Evolutionary conservation across 2,797 vertebrate genomes (phyloP), one percentile per base, ranked within the genome.

Genomic region (Chlorospingus semifuscus): DNA sequence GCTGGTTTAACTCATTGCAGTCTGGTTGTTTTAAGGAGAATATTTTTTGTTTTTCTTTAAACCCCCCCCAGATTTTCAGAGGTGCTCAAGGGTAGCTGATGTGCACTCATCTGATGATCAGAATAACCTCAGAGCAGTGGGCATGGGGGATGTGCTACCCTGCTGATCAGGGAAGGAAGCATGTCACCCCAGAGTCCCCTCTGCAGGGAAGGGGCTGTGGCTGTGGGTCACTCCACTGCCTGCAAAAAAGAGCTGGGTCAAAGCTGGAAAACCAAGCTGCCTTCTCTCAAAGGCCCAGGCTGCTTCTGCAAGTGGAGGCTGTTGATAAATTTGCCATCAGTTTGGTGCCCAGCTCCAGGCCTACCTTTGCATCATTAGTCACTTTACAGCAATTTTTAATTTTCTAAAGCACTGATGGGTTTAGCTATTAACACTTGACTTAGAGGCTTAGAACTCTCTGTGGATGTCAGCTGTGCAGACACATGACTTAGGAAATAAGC

Each of bases 391-490:
- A 37, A 2, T 69, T 94, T 87, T 76, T 47, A 50, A 74, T 93
- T 94, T 79, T 76, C 63, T 60, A 29, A 89, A 88, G 90, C 72
- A 71, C 42, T 27, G 56, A 23, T 83, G 74, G 79, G 30, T 95
- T 94, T 86, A 88, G 85, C 90, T 72, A 47, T 83, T 84, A 79
- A 64, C 57, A 76, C 85, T 93, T 85, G 69, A 59, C 84, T 91
- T 65, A 56, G 82, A 93, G 92, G 77, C 82, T 92, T 79, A 75
- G 56, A 69, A 26, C 78, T 34, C 55, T 68, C 36, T 44, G 32
- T 44, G 59, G 76, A 56, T 70, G 89, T 91, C 93, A 96, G 94
- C 85, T 92, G 70, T 60, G 77, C 90, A 92, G 93, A 86, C 94
- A 80, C 81, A 86, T 89, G 88, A 61, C 89, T 89, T 92, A 19